These are phyloP conservation scores for Siphlonurus alternatus DNA, from an alignment of 2,888 invertebrate genomes.

Conservation along the genomic window DNA sequence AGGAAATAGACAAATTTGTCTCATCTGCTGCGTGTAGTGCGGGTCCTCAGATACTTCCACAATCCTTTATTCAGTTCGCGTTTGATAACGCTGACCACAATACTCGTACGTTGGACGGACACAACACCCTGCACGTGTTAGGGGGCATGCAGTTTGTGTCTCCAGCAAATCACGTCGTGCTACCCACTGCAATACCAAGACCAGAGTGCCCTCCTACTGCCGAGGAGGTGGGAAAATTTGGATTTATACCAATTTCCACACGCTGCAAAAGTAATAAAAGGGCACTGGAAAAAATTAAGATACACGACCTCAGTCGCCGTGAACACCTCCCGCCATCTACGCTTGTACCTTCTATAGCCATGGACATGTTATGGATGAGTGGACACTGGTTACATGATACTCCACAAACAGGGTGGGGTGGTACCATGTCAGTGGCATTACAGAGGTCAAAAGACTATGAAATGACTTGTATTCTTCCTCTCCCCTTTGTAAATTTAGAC, in stretches of 20 bases:
- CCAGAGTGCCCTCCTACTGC: not conserved
- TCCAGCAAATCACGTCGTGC: not conserved
- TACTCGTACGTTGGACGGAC: not conserved
- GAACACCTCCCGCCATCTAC: not conserved
- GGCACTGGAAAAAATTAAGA: not conserved
- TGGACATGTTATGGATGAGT: not conserved
- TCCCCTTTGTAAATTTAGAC: not conserved
- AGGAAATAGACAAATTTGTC: not conserved
- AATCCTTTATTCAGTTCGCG: not conserved
- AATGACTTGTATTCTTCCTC: not conserved
- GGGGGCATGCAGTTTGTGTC: not conserved
- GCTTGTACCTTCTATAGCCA: not conserved
- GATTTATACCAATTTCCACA: not conserved
- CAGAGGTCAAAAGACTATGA: no score
- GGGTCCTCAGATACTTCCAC: not conserved
- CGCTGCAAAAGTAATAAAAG: not conserved
- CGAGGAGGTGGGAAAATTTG: not conserved
- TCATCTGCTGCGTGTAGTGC: not conserved
- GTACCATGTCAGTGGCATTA: not conserved
- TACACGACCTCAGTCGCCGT: not conserved
- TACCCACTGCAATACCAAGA: not conserved
- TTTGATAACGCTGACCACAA: not conserved
- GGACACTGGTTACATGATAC: not conserved
- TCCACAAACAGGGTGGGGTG: not conserved
- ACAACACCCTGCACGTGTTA: not conserved